Evolutionary conservation across 2,888 invertebrate genomes (phyloP), one percentile per base, ranked within the genome.

Genomic region (Incurvaria masculella): DNA sequence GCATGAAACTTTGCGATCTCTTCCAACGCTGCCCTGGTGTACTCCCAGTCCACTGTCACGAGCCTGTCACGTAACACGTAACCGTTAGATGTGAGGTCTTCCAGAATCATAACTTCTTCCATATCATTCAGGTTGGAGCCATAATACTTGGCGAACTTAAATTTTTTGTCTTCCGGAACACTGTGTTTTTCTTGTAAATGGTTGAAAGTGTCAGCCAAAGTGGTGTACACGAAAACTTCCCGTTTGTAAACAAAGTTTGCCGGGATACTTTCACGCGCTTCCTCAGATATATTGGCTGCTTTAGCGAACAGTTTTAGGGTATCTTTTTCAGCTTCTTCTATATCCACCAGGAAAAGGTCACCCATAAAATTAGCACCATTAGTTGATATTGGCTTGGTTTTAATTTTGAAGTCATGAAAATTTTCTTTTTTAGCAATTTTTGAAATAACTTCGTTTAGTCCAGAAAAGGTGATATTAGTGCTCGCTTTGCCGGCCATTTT

Each of bases 1-100:
- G 72, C 72, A 48, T 74, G 73, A 48, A 69, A 67, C 41, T 59
- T 61, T 0, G 71, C 71, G 14, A 71, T 52, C 1, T 52, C 53
- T 18, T 61, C 54, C 1, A 67, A 54, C 0, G 67, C 59, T 2
- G 58, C 51, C 1, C 61, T 51, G 0, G 65, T 61, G 21, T 68
- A 65, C 3, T 64, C 60, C 60, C 64, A 63, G 42, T 65, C 63
- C 2, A 71, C 52, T 0, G 63, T 50, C n/a, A 58, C 56, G 19
- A 59, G 56, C 42, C 63, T 58, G 23, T 58, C 57, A 44, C 53
- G 63, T 5, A 54, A 53, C 2, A 20, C 40, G 26, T 57, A 73
- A 1, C 67, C 67, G n/a, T 55, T 51, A 1, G 55, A 55, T 2
- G 54, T 56, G 26, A 71, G 48, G 53, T 72, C 59, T 51, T 69